phyloP scores from a whole-genome alignment of 1,140 invertebrate genomes.

The Sinonovacula constricta region DNA sequence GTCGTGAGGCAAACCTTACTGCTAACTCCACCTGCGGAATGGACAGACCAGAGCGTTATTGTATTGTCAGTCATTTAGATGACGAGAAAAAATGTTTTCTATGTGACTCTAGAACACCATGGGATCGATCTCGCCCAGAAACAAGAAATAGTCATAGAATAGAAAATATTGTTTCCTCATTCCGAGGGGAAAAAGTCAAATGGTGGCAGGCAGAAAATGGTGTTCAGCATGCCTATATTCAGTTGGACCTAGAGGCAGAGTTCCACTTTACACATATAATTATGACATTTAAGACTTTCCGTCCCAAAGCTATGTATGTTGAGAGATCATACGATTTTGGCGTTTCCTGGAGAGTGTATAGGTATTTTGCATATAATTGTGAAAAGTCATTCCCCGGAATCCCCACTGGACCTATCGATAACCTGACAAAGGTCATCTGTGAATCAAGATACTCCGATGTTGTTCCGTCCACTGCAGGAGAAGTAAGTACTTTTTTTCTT shows the following conservation, averaged over 20 bases:
- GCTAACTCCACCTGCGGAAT: slow-evolving; percentile 97
- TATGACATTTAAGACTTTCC: slow-evolving; percentile 96
- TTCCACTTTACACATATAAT: slow-evolving; percentile 99
- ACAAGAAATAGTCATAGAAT: slow-evolving; percentile 89
- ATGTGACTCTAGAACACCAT: slow-evolving; percentile 88
- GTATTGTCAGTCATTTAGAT: slow-evolving; percentile 96
- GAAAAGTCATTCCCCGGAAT: slow-evolving; percentile 89
- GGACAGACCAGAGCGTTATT: slow-evolving; percentile 87
- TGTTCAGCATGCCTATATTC: slow-evolving; percentile 92
- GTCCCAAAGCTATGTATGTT: slow-evolving; percentile 96
- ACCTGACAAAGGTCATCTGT: slow-evolving; percentile 93
- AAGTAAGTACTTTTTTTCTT: too few relatives aligned
- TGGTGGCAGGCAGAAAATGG: slow-evolving; percentile 99
- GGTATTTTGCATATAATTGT: slow-evolving; percentile 97
- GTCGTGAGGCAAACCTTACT: slow-evolving; percentile 89
- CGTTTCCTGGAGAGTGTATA: slow-evolving; percentile 94
- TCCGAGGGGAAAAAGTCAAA: slow-evolving; percentile 80
- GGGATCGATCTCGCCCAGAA: slow-evolving; percentile 57
- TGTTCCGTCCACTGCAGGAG: slow-evolving; percentile 92
- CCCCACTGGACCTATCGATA: slow-evolving; percentile 83
- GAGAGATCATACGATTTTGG: slow-evolving; percentile 97
- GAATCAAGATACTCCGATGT: slow-evolving; percentile 92
- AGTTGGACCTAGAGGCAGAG: slow-evolving; percentile 95
- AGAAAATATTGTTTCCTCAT: slow-evolving; percentile 90
- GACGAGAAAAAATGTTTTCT: slow-evolving; percentile 97